These are phyloP conservation scores for Glandiceps talaboti DNA, from an alignment of 53 echinoderm and acorn worm genomes.

Conservation along the genomic window DNA sequence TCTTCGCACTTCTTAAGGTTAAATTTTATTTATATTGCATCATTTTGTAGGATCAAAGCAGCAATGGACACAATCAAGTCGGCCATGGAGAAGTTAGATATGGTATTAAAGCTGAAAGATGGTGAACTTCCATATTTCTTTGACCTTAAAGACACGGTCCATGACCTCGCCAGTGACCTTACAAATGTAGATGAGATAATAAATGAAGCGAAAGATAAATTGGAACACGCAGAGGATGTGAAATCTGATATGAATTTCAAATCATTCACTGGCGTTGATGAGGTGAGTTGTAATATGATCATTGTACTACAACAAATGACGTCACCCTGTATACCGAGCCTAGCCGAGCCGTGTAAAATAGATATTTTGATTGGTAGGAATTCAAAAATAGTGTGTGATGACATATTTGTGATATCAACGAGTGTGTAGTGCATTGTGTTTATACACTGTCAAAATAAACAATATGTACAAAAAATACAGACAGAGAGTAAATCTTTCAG, in stretches of 20 bases:
- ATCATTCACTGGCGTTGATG: not conserved
- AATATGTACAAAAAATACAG: too few relatives aligned
- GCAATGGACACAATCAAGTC: not conserved
- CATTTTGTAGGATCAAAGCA: not conserved
- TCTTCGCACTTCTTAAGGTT: too few relatives aligned
- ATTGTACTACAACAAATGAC: too few relatives aligned
- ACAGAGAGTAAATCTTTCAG: too few relatives aligned
- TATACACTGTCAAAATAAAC: too few relatives aligned
- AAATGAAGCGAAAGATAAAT: not conserved
- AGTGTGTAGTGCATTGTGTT: too few relatives aligned
- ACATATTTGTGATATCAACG: too few relatives aligned
- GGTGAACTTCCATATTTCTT: not conserved
- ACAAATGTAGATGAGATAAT: not conserved
- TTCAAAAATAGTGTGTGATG: too few relatives aligned
- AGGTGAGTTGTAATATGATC: not conserved
- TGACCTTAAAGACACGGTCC: not conserved
- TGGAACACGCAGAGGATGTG: not conserved
- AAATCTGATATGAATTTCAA: not conserved
- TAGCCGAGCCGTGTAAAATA: too few relatives aligned
- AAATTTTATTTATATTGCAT: too few relatives aligned
- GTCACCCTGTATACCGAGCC: too few relatives aligned
- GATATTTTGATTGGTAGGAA: too few relatives aligned
- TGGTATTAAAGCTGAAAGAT: not conserved
- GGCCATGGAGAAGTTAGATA: not conserved
- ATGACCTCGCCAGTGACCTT: not conserved